phyloP scores from a whole-genome alignment of 2,888 invertebrate genomes.

The Stenurella melanura region DNA sequence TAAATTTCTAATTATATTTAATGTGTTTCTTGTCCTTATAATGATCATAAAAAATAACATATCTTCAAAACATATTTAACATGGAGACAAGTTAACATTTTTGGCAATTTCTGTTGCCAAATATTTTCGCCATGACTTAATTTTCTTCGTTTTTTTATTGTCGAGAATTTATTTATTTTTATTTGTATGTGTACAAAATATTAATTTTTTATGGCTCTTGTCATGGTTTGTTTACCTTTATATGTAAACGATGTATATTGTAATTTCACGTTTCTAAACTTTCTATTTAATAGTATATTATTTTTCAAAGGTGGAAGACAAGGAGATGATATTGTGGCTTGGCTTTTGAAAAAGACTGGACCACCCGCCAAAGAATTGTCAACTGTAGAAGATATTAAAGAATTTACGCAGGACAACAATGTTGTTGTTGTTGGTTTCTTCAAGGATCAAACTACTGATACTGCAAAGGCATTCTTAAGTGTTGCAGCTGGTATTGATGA shows the following conservation, averaged over 20 bases:
- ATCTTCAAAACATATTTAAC: too few relatives aligned
- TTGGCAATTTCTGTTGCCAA: too few relatives aligned
- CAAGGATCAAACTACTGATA: slow-evolving; percentile 84
- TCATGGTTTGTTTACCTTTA: not conserved
- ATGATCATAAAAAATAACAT: too few relatives aligned
- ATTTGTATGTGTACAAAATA: too few relatives aligned
- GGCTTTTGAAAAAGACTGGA: slow-evolving; percentile 98
- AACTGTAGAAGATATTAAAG: slow-evolving; percentile 87
- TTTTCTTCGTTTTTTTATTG: too few relatives aligned
- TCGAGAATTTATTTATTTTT: too few relatives aligned
- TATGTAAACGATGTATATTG: not conserved
- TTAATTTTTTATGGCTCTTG: not conserved
- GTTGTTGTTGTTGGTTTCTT: slow-evolving; percentile 95
- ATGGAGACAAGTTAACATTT: too few relatives aligned
- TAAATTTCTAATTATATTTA: too few relatives aligned
- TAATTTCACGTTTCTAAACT: not conserved
- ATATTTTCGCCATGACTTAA: too few relatives aligned
- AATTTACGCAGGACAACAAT: slow-evolving; percentile 85
- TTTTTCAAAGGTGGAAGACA: slow-evolving; percentile 86
- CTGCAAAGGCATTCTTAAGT: slow-evolving; percentile 88
- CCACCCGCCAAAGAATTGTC: slow-evolving; percentile 90
- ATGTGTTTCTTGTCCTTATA: too few relatives aligned
- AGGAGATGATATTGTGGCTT: slow-evolving; percentile 92
- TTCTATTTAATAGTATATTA: slow-evolving; percentile 1
- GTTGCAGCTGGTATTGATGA: slow-evolving; percentile 91